Evolutionary conservation across 2,797 vertebrate genomes (phyloP).

Genomic region (Fringilla coelebs): DNA sequence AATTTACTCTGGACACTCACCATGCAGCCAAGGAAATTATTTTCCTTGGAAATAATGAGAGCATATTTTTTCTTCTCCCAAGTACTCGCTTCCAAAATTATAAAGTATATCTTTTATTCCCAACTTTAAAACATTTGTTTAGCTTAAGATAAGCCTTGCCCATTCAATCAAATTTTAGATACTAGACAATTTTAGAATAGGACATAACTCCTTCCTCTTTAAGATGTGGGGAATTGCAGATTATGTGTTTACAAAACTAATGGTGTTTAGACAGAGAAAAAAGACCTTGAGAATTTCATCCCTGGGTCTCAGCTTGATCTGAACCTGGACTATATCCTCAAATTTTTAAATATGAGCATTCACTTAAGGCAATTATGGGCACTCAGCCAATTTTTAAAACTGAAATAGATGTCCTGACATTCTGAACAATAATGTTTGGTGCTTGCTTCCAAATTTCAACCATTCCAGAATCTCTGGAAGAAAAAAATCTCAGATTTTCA

Average conservation of each 20-base stretch:
- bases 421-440: neutral
- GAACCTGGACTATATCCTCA: neutral
- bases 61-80: neutral
- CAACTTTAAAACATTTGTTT: neutral
- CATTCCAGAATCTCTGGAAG: neutral
- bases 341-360: neutral
- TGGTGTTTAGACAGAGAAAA: neutral
- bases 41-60: neutral
- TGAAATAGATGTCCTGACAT: neutral
- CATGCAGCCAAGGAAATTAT: neutral
- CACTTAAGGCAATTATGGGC: neutral
- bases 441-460: neutral
- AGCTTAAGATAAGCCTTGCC: neutral
- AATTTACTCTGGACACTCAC: neutral
- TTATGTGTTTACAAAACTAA: neutral
- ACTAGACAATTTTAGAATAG: neutral
- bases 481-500: neutral
- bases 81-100: neutral
- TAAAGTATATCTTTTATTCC: neutral
- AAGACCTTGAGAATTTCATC: neutral
- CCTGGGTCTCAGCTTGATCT: neutral
- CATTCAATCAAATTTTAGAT: neutral
- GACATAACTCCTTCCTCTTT: neutral
- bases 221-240: neutral
- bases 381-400: neutral